Evolutionary conservation across 2,888 invertebrate species (phyloP), one percentile per base, ranked within the genome.

Genomic region (Acronicta aceris): DNA sequence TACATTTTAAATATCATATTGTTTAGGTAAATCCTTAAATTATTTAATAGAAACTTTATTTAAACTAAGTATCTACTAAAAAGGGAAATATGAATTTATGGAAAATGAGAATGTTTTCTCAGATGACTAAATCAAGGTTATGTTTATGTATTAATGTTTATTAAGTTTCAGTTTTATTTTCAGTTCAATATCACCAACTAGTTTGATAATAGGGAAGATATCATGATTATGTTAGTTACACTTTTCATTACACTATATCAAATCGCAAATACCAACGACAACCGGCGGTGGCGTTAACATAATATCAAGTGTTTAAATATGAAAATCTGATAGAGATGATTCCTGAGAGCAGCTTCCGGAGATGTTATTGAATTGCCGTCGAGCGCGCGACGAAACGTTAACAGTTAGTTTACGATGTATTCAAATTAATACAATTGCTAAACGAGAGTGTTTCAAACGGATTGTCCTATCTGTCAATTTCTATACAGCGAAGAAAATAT

Each of bases 361-460:
- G 50, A 70, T 47, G n/a, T 67, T 70, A 73, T 73, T 73, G 55
- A 49, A 73, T 76, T 71, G 52, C 42, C 38, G 49, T 45, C 33
- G 54, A 67, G 58, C 12, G 40, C 60, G 74, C 49, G 52, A 65
- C 65, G 56, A 70, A 53, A 63, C 52, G 63, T 60, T 67, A 57
- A 71, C 62, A 59, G 48, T 38, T 59, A 63, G 60, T 72, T 72
- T 70, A 62, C 61, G 71, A 81, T 81, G 69, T 81, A 82, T 84
- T 81, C 78, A 78, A 81, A 82, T 81, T 76, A 76, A 73, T 76
- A 68, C 69, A 65, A 75, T 68, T 76, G 76, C 73, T 76, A 76
- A 74, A 81, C 76, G 67, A 56, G 68, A 80, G 38, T 50, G 58
- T 78, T 79, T 68, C 63, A 57, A 49, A 54, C 46, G 38, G 33